Percentiles rank a stretch among this genome's conserved stretches.
phyloP scores from a whole-genome alignment of 2,888 invertebrate species.

The Plagodis dolabraria region DNA sequence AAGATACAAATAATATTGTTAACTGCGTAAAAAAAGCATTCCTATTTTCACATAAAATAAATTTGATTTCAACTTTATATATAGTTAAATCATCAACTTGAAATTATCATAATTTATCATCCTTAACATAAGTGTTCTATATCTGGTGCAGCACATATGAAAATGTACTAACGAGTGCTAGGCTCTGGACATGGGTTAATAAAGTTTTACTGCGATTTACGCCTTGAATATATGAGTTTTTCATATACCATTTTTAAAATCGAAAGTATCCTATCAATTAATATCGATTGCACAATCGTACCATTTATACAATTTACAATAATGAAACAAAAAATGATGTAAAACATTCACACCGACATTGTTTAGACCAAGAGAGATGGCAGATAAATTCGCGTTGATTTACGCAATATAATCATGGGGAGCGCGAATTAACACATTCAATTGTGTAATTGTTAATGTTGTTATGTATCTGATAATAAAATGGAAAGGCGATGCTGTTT shows the following conservation, averaged over 20 bases:
- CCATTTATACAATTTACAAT: constrained; percentile 15
- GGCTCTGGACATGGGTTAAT: too few relatives aligned
- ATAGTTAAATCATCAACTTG: too few relatives aligned
- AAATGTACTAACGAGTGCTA: too few relatives aligned
- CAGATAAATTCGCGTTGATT: constrained; percentile 22
- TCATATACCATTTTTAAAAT: background rate
- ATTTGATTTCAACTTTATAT: too few relatives aligned
- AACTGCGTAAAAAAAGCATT: too few relatives aligned
- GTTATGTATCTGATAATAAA: constrained; percentile 31
- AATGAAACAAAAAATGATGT: constrained; percentile 6
- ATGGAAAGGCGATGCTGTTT: constrained; percentile 31
- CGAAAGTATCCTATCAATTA: constrained; percentile 3
- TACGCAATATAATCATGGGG: constrained; percentile 30
- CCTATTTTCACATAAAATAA: too few relatives aligned
- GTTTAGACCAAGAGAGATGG: constrained; percentile 21
- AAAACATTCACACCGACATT: constrained; percentile 23
- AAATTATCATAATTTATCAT: too few relatives aligned
- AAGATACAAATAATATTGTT: background rate
- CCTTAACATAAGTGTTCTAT: too few relatives aligned
- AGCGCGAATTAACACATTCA: constrained; percentile 31
- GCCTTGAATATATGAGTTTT: too few relatives aligned
- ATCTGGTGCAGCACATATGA: too few relatives aligned
- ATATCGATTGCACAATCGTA: constrained; percentile 17
- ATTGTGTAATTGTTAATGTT: constrained; percentile 33
- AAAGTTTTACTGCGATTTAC: too few relatives aligned